A percentile compares a stretch with the other conserved stretches of the same genome.
phyloP scores from a whole-genome alignment of 2,888 invertebrate species.

The Drosophila barbarae region DNA sequence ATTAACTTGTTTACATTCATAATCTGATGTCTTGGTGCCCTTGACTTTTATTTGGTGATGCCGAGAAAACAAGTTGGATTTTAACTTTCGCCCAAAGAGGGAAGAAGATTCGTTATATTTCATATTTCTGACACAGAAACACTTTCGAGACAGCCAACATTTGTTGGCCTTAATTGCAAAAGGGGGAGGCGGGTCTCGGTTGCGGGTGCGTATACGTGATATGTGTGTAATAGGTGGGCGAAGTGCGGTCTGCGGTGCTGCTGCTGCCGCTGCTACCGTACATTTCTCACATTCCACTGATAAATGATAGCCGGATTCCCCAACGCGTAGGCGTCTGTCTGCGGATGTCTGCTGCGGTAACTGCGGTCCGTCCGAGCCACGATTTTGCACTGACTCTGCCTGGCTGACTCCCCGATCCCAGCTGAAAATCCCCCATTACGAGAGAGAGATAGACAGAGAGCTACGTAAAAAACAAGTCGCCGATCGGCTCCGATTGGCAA shows the following conservation, averaged over 20 bases:
- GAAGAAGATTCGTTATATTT: constrained; percentile 13
- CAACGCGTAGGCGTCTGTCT: constrained; percentile 35
- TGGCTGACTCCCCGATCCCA: constrained; percentile 16
- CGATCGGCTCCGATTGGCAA: constrained; percentile 35
- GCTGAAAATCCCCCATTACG: constrained; percentile 34
- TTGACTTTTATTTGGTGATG: constrained; percentile 10
- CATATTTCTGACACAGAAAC: constrained; percentile 7
- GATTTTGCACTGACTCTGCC: constrained; percentile 56
- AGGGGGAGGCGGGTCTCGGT: background rate
- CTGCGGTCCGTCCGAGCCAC: constrained; percentile 58
- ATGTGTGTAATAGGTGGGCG: constrained; percentile 22
- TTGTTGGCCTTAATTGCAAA: constrained; percentile 29
- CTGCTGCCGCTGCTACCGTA: constrained; percentile 10
- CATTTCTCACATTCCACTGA: constrained; percentile 56
- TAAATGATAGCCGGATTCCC: constrained; percentile 58
- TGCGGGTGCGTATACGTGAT: constrained; percentile 12
- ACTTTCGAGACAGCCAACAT: constrained; percentile 13
- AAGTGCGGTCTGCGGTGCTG: constrained; percentile 30
- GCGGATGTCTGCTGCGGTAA: constrained; percentile 28
- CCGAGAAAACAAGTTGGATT: constrained; percentile 20
- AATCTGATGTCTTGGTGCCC: constrained; percentile 8
- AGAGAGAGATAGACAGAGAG: background rate
- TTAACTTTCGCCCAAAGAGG: background rate
- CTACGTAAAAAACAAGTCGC: constrained; percentile 29
- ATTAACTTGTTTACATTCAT: constrained; percentile 22